A percentile compares a stretch with the other conserved stretches of the same genome.
Evolutionary conservation across 2,113 vertebrate genomes (phyloP).

Genomic region (Ciconia maguari): DNA sequence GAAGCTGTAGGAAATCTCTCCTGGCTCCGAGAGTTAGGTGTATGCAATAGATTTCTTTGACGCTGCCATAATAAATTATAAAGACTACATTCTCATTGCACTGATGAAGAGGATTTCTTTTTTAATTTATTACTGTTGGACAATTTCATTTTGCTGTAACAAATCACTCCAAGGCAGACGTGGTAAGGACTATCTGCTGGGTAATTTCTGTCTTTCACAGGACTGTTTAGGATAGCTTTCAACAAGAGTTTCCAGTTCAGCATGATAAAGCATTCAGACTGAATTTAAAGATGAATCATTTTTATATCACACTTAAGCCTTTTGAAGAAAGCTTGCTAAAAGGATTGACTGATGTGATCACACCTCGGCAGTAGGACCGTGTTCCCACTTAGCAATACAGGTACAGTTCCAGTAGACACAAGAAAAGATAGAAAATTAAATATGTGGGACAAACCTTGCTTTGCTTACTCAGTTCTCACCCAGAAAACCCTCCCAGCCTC

Average conservation of each 20-base stretch:
- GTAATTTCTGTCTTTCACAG: background rate
- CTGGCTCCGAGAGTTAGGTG: background rate
- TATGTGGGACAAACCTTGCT: background rate
- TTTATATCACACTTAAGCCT: background rate
- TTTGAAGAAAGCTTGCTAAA: conserved; percentile 1
- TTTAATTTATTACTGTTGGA: conserved; percentile 3
- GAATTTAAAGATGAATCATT: background rate
- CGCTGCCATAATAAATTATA: conserved; percentile 27
- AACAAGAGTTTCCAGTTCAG: background rate
- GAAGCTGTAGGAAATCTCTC: background rate
- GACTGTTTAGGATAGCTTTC: background rate
- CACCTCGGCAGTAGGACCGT: background rate
- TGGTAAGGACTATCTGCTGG: background rate
- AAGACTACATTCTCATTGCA: background rate
- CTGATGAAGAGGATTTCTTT: conserved; percentile 38
- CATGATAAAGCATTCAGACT: background rate
- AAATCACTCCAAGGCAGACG: conserved; percentile 10
- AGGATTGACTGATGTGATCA: background rate
- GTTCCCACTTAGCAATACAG: background rate
- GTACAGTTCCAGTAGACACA: background rate
- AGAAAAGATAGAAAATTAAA: background rate
- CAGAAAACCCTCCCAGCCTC: background rate
- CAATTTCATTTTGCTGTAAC: conserved; percentile 1
- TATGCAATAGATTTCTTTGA: background rate
- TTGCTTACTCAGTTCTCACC: background rate